These are phyloP conservation scores for Ceratosolen fusciceps DNA, from an alignment of 1,140 invertebrate species.

Conservation along the genomic window DNA sequence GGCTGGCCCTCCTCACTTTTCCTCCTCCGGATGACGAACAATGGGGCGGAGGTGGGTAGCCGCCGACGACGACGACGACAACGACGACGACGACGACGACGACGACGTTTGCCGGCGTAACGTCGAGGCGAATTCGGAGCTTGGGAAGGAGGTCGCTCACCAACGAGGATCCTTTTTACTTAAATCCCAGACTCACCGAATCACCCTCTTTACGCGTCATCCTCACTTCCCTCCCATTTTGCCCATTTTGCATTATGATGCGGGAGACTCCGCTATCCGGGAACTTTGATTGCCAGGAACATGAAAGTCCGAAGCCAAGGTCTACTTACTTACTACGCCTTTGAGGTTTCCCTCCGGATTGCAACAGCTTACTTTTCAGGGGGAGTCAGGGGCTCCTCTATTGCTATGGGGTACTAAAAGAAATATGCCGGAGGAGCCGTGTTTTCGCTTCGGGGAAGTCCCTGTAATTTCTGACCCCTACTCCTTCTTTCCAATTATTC, in stretches of 20 bases:
- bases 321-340: neutral
- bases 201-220: no score
- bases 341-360: neutral
- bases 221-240: no score
- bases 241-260: no score
- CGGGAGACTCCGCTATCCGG: no score
- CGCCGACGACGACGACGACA: no score
- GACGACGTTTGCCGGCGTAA: neutral
- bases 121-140: constrained; percentile 34
- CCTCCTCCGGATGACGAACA: neutral
- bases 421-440: neutral
- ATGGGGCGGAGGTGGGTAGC: no score
- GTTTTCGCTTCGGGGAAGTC: neutral
- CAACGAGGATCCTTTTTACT: neutral
- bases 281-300: no score
- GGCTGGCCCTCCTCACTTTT: constrained; percentile 15
- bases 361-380: neutral
- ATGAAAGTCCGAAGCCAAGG: neutral
- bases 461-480: neutral
- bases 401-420: neutral
- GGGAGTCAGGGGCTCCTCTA: neutral
- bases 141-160: constrained; percentile 41
- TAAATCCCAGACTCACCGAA: neutral
- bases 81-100: no score
- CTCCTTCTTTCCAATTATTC: neutral